Percentiles rank a stretch among this genome's conserved stretches.
Conservation (phyloP, 2,113 vertebrate genomes). For the Melanotaenia duboulayi region DNA sequence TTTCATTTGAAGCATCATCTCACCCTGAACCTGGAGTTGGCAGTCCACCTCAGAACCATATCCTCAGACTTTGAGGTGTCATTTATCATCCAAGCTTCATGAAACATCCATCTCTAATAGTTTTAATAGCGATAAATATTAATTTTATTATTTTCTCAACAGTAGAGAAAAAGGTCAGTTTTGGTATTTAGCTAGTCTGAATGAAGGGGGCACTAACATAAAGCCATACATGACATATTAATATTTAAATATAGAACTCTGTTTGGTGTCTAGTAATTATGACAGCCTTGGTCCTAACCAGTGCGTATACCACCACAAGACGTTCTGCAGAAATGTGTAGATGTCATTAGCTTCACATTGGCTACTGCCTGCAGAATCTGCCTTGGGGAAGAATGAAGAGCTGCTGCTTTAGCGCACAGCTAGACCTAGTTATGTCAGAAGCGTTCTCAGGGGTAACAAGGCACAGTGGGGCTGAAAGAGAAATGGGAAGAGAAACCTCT, state of each 20-base stretch:
- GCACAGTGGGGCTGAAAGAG: slow-evolving; percentile 26
- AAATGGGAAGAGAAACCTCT: slow-evolving; percentile 17
- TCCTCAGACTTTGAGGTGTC: too few species aligned
- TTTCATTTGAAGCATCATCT: too few species aligned
- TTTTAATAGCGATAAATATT: too few species aligned
- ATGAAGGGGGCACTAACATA: background rate
- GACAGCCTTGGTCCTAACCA: slow-evolving; percentile 1
- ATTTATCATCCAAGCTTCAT: too few species aligned
- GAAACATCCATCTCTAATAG: too few species aligned
- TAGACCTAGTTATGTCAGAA: slow-evolving; percentile 78
- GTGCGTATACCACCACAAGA: slow-evolving; percentile 9
- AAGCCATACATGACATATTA: background rate
- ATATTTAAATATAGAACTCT: background rate
- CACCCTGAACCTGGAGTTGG: too few species aligned
- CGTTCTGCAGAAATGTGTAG: slow-evolving; percentile 16
- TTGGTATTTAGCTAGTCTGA: background rate
- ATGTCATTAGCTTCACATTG: slow-evolving; percentile 63
- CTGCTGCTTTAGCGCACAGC: slow-evolving; percentile 62
- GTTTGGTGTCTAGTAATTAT: background rate
- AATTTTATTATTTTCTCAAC: background rate
- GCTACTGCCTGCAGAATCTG: slow-evolving; percentile 53
- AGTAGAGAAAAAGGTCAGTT: too few species aligned
- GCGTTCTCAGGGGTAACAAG: slow-evolving; percentile 37
- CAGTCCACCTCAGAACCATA: too few species aligned
- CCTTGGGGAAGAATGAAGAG: slow-evolving; percentile 54